Evolutionary conservation across 1,140 invertebrate species (phyloP), one percentile per base, ranked within the genome.

Genomic region (Ceratina japonica): DNA sequence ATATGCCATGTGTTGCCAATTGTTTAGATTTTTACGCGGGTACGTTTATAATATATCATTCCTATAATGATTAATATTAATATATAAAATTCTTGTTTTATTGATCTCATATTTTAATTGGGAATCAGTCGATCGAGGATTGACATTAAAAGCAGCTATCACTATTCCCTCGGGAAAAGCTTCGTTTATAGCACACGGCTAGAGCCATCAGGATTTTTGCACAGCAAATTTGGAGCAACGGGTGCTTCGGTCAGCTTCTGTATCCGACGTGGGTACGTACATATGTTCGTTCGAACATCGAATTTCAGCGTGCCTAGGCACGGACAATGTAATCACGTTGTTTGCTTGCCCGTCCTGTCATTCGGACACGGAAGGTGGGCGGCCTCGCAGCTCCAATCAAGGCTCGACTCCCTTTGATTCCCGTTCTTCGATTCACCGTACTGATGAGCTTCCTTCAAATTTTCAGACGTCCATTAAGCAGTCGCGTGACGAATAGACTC

Each of bases 301-400:
- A 78, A 79, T 79, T 79, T 79, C 77, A 58, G 58, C 70, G 62
- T 73, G 62, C 10, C 52, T 52, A 22, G 71, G 77, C 62, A 79
- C 71, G 20, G 76, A 79, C 76, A 73, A 79, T 66, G 77, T 79
- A 79, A 79, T 79, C 77, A 79, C 77, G 37, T 66, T 79, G 77
- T 79, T 79, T 79, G 77, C 77, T 27, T 37, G 70, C 44, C 61
- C 37, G 71, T 79, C 62, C 77, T 73, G 62, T 79, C 77, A 78
- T 78, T 72, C 59, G 59, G 51, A 74, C 77, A 63, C 62, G 54
- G 37, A 73, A 65, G 77, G 70, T 79, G 77, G 77, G 77, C 77
- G 77, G 54, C 27, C 16, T 66, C 44, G 22, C 61, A n/a, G n/a
- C 44, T 64, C 61, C 71, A 73, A 79, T 73, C 77, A 79, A 66